Evolutionary conservation across 2,797 vertebrate genomes (phyloP), one percentile per base, ranked within the genome.

Genomic region (Leontopithecus rosalia): DNA sequence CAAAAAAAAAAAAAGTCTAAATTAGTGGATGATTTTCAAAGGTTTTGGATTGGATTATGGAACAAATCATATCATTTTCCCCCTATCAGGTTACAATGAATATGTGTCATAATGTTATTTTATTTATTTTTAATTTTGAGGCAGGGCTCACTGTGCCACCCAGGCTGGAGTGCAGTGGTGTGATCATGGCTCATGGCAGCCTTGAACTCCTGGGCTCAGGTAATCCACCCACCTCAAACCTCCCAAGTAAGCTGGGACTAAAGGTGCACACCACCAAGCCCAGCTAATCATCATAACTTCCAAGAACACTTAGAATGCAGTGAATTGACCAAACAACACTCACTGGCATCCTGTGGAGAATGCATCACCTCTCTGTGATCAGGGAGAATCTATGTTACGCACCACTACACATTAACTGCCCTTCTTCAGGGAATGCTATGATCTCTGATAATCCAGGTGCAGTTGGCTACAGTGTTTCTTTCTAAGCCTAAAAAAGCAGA

Each of bases 311-410:
- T 24, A 72, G 72, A 26, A 77, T 36, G 82, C 28, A 24, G 41
- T 43, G 77, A 86, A 41, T 55, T 4, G 75, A 82, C 43, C 2
- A 13, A 26, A 10, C 8, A 20, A 7, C 4, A 26, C 14, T 67
- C 19, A 3, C 11, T 33, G 75, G n/a, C 15, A 1, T n/a, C 0
- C 24, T 26, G 28, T 1, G 28, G 52, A 70, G 75, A n/a, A 33
- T 2, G 6, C 4, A 4, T 1, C 0, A 10, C 15, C 36, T 22
- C 3, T 19, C 0, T 26, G 61, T 19, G 10, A 61, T 26, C 14
- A n/a, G 3, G 46, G 30, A 26, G 43, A n/a, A 0, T 3, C 67
- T 22, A 12, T n/a, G 67, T 64, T 50, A 61, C 5, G 8, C 28
- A 58, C 11, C 36, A 28, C 22, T 43, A 57, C 2, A 39, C 28